These are phyloP conservation scores for Corythoichthys haematopterus DNA, from an alignment of 2,113 vertebrate species.

Conservation along the genomic window DNA sequence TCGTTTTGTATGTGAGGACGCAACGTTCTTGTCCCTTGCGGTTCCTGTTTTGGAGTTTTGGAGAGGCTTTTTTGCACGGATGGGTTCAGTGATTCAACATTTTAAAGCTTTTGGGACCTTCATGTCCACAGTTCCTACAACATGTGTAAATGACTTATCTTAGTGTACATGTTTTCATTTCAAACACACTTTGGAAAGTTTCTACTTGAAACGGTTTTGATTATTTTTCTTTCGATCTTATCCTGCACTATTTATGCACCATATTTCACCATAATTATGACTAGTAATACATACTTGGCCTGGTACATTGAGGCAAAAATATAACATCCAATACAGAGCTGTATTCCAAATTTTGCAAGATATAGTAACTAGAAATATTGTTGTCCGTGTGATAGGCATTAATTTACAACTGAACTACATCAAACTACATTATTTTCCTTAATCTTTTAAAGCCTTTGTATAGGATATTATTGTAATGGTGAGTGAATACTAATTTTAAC, in stretches of 20 bases:
- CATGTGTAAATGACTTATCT: not conserved
- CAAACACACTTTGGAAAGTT: not conserved
- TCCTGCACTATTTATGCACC: not conserved
- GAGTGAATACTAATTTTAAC: not conserved
- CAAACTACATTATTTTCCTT: not conserved
- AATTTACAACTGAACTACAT: not conserved
- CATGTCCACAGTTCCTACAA: not conserved
- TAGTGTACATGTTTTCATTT: not conserved
- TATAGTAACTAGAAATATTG: not conserved
- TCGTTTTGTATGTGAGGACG: conserved; percentile 1
- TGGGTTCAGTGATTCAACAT: not conserved
- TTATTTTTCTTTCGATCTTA: not conserved
- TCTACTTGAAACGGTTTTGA: not conserved
- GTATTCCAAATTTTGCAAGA: not conserved
- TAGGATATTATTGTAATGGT: not conserved
- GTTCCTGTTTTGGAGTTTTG: not conserved
- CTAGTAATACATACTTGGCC: not conserved
- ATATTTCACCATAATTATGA: not conserved
- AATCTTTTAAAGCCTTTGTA: not conserved
- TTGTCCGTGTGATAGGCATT: not conserved
- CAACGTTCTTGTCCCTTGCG: not conserved
- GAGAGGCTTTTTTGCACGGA: not conserved
- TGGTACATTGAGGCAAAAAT: not conserved
- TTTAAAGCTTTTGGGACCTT: not conserved
- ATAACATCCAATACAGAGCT: not conserved